Percentiles rank a stretch among this genome's conserved stretches.
phyloP scores from a whole-genome alignment of 2,113 vertebrate species.

The Reinhardtius hippoglossoides region DNA sequence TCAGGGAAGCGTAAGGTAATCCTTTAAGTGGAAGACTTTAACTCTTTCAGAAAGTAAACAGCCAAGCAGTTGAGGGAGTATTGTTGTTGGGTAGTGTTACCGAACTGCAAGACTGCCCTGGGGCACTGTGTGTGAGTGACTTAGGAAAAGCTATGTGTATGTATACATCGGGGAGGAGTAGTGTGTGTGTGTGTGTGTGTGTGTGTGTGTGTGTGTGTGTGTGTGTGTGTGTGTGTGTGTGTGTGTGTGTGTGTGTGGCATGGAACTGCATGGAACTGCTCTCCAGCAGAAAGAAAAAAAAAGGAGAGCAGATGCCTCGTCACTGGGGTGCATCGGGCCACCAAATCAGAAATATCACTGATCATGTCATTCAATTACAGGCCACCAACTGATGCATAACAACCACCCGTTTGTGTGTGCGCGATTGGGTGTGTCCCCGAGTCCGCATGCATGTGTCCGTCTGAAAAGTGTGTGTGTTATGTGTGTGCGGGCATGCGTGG shows the following conservation, averaged over 20 bases:
- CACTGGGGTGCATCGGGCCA: slow-evolving; percentile 68
- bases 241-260: neutral
- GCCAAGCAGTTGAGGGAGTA: slow-evolving; percentile 79
- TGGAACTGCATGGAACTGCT: slow-evolving; percentile 56
- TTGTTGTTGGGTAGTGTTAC: slow-evolving; percentile 85
- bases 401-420: slow-evolving; percentile 63
- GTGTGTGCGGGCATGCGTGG: slow-evolving; percentile 76
- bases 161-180: slow-evolving; percentile 36
- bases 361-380: slow-evolving; percentile 79
- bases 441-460: slow-evolving; percentile 30
- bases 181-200: neutral
- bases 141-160: slow-evolving; percentile 63
- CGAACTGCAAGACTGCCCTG: slow-evolving; percentile 73
- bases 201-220: slow-evolving; percentile 13
- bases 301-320: slow-evolving; percentile 73
- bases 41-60: slow-evolving; percentile 85
- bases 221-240: slow-evolving; percentile 33
- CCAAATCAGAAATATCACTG: slow-evolving; percentile 76
- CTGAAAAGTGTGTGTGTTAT: slow-evolving; percentile 63
- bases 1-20: slow-evolving; percentile 80
- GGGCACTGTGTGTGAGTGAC: slow-evolving; percentile 71
- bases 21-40: slow-evolving; percentile 84
- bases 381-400: slow-evolving; percentile 71
- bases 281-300: slow-evolving; percentile 28
- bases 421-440: slow-evolving; percentile 71